Evolutionary conservation across 2,888 invertebrate species (phyloP), one percentile per base, ranked within the genome.

Genomic region (Drosophila anomelani): DNA sequence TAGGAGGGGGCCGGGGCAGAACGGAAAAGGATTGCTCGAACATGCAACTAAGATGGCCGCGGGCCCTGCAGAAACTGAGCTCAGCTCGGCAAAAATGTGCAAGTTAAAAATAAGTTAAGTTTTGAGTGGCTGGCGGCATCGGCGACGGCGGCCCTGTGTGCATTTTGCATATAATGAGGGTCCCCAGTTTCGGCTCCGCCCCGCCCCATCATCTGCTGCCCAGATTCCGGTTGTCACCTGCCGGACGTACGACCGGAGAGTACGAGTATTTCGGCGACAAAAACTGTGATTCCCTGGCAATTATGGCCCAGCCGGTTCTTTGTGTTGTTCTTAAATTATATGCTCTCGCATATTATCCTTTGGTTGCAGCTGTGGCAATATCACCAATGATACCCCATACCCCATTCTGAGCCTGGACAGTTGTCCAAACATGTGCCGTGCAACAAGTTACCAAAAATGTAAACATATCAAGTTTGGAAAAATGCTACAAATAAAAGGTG

Each of bases 91-190:
- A 51, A 73, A 70, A 64, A 77, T 84, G 80, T 88, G 88, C 75
- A 87, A 85, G 85, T 85, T 85, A 87, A 87, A 85, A 87, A 85
- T 85, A 85, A 87, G 87, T 85, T 87, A 81, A 85, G 81, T 84
- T 88, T 81, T 81, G 89, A 89, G 78, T 89, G 71, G 85, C 85
- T 80, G 49, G 57, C 73, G 51, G 59, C 29, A 29, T 29, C 73
- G 87, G 85, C 73, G 23, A 1, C 44, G 44, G 23, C 44, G 49
- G 85, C 73, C 70, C 59, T 66, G 69, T 67, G 71, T 84, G 76
- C 85, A 84, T 81, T 85, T 85, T 87, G 89, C 85, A 85, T 85
- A 85, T 85, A 85, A 85, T 85, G 82, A 85, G 85, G 85, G 85
- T 85, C 67, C 66, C 53, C 51, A 53, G 36, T 32, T 43, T 34